These are phyloP conservation scores for Anolis apletophallus DNA, from an alignment of 2,797 vertebrate genomes.

Conservation along the genomic window DNA sequence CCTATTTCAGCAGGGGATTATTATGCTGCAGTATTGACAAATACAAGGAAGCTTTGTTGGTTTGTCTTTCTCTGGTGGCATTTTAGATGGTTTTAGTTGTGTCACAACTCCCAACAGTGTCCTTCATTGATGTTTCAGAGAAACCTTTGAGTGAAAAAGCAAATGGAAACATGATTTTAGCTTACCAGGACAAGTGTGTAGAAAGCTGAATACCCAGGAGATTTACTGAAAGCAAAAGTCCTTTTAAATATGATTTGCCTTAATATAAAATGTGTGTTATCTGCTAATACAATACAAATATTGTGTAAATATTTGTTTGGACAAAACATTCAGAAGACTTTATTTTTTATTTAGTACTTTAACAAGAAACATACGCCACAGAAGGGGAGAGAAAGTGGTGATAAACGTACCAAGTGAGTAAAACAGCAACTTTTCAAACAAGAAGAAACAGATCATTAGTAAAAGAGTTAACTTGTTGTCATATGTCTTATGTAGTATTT, in stretches of 20 bases:
- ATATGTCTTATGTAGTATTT: conserved; percentile 84
- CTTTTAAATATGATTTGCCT: not conserved
- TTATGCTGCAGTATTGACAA: not conserved
- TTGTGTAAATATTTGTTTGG: not conserved
- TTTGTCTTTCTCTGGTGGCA: not conserved
- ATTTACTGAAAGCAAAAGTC: not conserved
- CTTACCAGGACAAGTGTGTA: not conserved
- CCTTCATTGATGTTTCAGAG: not conserved
- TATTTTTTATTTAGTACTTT: conserved; percentile 84
- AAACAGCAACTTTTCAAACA: conserved; percentile 16
- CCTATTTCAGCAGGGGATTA: no score
- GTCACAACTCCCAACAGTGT: not conserved
- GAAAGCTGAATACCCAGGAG: not conserved
- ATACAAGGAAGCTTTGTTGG: not conserved
- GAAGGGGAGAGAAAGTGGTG: conserved; percentile 94
- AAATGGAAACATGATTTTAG: not conserved
- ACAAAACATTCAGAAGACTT: not conserved
- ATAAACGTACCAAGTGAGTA: conserved; percentile 98
- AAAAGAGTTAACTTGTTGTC: conserved; percentile 37
- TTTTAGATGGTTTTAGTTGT: not conserved
- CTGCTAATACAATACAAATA: not conserved
- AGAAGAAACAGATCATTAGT: not conserved
- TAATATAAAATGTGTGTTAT: not conserved
- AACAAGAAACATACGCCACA: conserved; percentile 95
- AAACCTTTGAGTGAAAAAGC: conserved; percentile 16